phyloP scores from a whole-genome alignment of 2,113 vertebrate genomes.

The Mystacornis crossleyi region DNA sequence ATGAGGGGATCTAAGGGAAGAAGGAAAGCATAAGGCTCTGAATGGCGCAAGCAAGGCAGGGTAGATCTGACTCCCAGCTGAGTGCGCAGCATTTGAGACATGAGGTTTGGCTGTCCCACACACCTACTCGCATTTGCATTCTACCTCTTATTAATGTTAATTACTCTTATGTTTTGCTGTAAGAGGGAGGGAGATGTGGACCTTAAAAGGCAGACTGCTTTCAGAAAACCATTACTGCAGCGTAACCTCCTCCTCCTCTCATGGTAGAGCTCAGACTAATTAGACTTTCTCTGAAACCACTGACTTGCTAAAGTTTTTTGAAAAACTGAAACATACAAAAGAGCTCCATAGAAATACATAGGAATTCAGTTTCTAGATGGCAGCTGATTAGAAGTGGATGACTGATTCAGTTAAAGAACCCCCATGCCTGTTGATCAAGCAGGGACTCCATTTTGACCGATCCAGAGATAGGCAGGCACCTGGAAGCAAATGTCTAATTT shows the following conservation, averaged over 20 bases:
- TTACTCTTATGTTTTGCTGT: not conserved
- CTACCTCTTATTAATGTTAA: not conserved
- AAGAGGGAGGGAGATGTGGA: not conserved
- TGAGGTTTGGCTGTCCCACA: not conserved
- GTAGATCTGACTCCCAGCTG: not conserved
- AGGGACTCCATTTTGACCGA: not conserved
- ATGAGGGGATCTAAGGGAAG: not conserved
- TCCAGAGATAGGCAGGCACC: not conserved
- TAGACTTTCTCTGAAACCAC: not conserved
- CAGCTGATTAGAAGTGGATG: not conserved
- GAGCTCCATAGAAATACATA: not conserved
- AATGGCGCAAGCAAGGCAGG: not conserved
- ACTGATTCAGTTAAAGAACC: not conserved
- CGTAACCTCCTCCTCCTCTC: not conserved
- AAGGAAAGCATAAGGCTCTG: not conserved
- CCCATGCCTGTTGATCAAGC: not conserved
- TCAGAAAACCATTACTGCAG: not conserved
- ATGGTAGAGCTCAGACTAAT: not conserved
- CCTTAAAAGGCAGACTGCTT: not conserved
- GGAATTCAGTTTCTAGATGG: not conserved
- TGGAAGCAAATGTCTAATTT: not conserved
- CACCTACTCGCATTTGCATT: not conserved
- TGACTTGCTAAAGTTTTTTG: not conserved
- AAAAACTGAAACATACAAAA: not conserved
- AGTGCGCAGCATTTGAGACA: not conserved